A percentile compares a stretch with the other conserved stretches of the same genome.
These are phyloP conservation scores for Pseudococcus longispinus DNA, from an alignment of 2,888 invertebrate genomes.

Conservation along the genomic window DNA sequence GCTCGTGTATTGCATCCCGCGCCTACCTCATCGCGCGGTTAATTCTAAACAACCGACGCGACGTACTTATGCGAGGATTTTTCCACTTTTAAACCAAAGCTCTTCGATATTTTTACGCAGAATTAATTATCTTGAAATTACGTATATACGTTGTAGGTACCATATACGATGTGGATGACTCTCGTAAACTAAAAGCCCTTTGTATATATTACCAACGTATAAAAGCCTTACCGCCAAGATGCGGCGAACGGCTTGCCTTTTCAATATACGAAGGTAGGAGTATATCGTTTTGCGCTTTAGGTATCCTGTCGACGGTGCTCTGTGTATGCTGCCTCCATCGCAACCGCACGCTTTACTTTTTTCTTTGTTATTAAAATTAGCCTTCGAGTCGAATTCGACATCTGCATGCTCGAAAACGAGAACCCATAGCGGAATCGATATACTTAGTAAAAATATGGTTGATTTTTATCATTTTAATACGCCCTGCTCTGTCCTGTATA, in stretches of 20 bases:
- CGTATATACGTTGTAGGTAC: not conserved
- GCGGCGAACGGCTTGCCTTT: not conserved
- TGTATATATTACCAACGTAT: not conserved
- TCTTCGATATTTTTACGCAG: conserved; percentile 23
- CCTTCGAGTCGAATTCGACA: not conserved
- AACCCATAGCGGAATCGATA: not conserved
- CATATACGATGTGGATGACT: not conserved
- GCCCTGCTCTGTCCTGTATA: not conserved
- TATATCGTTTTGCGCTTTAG: not conserved
- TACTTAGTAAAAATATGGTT: not conserved
- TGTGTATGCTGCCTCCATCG: not conserved
- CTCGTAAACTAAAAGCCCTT: not conserved
- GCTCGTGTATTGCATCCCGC: not conserved
- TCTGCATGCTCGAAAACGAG: not conserved
- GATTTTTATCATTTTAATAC: not conserved
- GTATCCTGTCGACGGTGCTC: not conserved
- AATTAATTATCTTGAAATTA: conserved; percentile 24
- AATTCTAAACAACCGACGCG: not conserved
- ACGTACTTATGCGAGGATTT: not conserved
- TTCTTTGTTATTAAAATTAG: conserved; percentile 5
- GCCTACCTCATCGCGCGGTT: not conserved
- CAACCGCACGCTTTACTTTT: not conserved
- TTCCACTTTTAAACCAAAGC: conserved; percentile 14
- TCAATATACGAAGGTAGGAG: not conserved
- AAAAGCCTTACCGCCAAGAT: not conserved